These are phyloP conservation scores for Phrynocephalus forsythii DNA, from an alignment of 2,797 vertebrate species.

Conservation along the genomic window DNA sequence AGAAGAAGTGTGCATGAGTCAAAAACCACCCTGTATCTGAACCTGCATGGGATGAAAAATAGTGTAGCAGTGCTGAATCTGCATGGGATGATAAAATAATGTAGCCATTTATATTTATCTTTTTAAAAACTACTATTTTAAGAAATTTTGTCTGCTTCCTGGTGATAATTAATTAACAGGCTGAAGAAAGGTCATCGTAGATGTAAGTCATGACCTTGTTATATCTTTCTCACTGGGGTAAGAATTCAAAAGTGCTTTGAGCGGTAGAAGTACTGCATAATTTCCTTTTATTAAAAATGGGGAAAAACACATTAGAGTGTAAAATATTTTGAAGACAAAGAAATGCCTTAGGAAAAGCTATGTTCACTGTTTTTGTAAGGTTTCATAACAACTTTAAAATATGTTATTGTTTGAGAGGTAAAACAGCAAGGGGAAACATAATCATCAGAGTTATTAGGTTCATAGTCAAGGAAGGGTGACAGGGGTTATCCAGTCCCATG, in stretches of 20 bases:
- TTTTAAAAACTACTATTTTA: not conserved
- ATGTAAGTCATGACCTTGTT: not conserved
- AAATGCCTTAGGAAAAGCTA: not conserved
- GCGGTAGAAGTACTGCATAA: not conserved
- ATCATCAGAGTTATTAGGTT: not conserved
- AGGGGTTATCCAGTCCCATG: not conserved
- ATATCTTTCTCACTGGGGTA: not conserved
- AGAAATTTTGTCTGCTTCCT: not conserved
- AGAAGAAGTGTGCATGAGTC: not conserved
- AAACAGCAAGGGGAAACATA: not conserved
- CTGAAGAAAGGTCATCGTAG: not conserved
- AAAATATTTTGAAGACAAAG: not conserved
- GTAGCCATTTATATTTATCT: not conserved
- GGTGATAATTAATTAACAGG: not conserved
- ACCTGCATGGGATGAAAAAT: not conserved
- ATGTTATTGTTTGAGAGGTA: conserved; percentile 20
- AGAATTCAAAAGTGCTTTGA: not conserved
- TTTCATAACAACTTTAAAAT: not conserved
- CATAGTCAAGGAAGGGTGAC: not conserved
- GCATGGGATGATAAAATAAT: not conserved
- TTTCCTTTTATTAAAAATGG: not conserved
- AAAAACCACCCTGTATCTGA: not conserved
- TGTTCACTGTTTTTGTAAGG: not conserved
- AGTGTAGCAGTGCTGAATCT: not conserved
- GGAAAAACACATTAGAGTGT: not conserved